Conservation (phyloP, 2,888 invertebrate genomes). For the Aquatica leii region DNA sequence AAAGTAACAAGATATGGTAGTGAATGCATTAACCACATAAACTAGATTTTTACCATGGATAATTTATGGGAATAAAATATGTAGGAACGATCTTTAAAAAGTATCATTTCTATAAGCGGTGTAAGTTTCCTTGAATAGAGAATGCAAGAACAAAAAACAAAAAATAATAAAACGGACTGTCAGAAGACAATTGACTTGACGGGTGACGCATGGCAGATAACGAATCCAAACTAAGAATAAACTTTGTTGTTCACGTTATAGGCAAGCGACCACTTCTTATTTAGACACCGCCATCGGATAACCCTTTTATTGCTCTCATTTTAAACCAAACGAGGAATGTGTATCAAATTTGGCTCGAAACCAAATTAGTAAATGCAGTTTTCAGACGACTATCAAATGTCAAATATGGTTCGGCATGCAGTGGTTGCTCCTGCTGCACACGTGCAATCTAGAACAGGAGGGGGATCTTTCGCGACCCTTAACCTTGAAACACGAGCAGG, state of each 20-base stretch:
- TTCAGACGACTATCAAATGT: slow-evolving; percentile 58
- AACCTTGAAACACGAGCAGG: slow-evolving; percentile 47
- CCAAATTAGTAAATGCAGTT: slow-evolving; percentile 60
- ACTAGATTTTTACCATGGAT: background rate
- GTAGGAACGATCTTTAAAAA: slow-evolving; percentile 36
- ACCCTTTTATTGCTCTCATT: slow-evolving; percentile 57
- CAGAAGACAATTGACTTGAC: slow-evolving; percentile 41
- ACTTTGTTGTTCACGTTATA: slow-evolving; percentile 43
- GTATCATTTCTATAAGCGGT: slow-evolving; percentile 41
- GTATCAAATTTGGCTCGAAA: slow-evolving; percentile 60
- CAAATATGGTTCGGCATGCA: slow-evolving; percentile 60
- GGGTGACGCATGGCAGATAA: slow-evolving; percentile 42
- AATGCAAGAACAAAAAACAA: slow-evolving; percentile 33
- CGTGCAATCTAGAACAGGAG: slow-evolving; percentile 40
- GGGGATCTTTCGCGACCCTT: slow-evolving; percentile 45
- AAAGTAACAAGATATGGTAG: slow-evolving; percentile 16
- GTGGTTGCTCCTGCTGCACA: slow-evolving; percentile 44
- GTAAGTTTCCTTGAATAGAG: slow-evolving; percentile 43
- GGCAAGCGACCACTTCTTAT: slow-evolving; percentile 46
- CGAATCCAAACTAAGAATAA: slow-evolving; percentile 42
- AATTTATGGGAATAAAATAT: slow-evolving; percentile 35
- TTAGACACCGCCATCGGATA: slow-evolving; percentile 49
- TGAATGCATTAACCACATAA: slow-evolving; percentile 12
- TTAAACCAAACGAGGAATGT: slow-evolving; percentile 57
- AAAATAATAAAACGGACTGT: slow-evolving; percentile 41